Evolutionary conservation across 2,113 vertebrate species (phyloP), one percentile per base, ranked within the genome.

Genomic region (Bubo bubo): DNA sequence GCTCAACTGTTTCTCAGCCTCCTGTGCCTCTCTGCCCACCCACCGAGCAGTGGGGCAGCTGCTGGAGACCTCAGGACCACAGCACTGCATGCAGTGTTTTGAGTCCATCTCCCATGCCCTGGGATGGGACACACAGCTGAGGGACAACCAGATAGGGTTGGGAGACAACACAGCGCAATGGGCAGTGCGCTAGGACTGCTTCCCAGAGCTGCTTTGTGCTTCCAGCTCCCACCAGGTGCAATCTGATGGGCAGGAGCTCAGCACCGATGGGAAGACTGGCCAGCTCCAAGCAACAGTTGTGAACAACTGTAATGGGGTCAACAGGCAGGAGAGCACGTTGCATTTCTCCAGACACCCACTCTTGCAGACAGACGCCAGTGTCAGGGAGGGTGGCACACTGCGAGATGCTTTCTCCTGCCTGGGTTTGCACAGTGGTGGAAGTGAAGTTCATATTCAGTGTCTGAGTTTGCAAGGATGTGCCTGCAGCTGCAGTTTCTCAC

Each of bases 321-420:
- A 12, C 22, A 49, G 53, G 49, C 64, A 53, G 52, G 37, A 71
- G 26, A 49, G 6, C 34, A 11, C 0, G 8, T 3, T 52, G 26
- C 12, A 6, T 22, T n/a, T 43, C 26, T 52, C 52, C 12, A 8
- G 72, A 45, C 28, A 47, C 28, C 9, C 34, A 14, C 34, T 52
- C n/a, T 27, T 0, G 1, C n/a, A 64, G 35, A 5, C 30, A 34
- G 18, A 8, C 5, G 10, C n/a, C 41, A 12, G 34, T 9, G 30
- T 32, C 32, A 5, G 5, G 35, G 37, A 8, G 21, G 20, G 20
- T 34, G 50, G 10, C 22, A 30, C 1, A 0, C 24, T 41, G 20
- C 1, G 24, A 52, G 71, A 4, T 41, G 27, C n/a, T 37, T 30
- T 37, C 34, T 72, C 30, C 79, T 84, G 30, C 39, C 30, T 35